phyloP scores from a whole-genome alignment of 2,888 invertebrate species.

The Drosophila planitibia region DNA sequence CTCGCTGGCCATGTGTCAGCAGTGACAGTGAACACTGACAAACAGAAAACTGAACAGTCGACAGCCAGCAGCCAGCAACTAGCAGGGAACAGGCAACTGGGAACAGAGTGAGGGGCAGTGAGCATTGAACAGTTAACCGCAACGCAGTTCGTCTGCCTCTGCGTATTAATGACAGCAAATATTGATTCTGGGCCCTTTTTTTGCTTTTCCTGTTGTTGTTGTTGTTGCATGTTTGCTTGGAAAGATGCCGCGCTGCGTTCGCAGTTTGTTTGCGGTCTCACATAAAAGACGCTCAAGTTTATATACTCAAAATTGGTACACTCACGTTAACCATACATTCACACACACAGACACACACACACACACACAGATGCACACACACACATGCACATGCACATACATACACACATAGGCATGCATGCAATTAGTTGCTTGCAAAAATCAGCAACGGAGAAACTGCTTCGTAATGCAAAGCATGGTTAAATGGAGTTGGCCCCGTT shows the following conservation, averaged over 20 bases:
- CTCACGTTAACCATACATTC: slow-evolving; percentile 6
- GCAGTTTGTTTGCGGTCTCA: slow-evolving; percentile 51
- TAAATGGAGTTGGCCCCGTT: neutral
- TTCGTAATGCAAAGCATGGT: slow-evolving; percentile 15
- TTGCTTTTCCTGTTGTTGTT: neutral
- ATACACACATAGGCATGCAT: slow-evolving; percentile 2
- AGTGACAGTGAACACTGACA: slow-evolving; percentile 28
- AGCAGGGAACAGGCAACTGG: neutral
- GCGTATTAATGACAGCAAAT: slow-evolving; percentile 54
- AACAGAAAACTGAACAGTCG: neutral
- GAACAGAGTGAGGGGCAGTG: neutral
- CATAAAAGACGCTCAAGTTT: slow-evolving; percentile 48
- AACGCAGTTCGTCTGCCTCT: slow-evolving; percentile 29
- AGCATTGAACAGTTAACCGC: slow-evolving; percentile 42
- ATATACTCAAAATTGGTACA: slow-evolving; percentile 35
- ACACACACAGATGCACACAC: neutral
- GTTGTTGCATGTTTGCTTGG: slow-evolving; percentile 35
- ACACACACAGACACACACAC: neutral
- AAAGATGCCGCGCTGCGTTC: slow-evolving; percentile 33
- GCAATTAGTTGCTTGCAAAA: slow-evolving; percentile 22
- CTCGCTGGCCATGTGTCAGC: slow-evolving; percentile 24
- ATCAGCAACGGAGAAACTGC: slow-evolving; percentile 10
- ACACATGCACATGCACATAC: slow-evolving; percentile 2
- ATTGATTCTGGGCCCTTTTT: slow-evolving; percentile 46
- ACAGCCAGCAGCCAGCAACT: neutral